Base-by-base conservation (phyloP, 1,140 invertebrate species). In the Drosophila aff. region DNA sequence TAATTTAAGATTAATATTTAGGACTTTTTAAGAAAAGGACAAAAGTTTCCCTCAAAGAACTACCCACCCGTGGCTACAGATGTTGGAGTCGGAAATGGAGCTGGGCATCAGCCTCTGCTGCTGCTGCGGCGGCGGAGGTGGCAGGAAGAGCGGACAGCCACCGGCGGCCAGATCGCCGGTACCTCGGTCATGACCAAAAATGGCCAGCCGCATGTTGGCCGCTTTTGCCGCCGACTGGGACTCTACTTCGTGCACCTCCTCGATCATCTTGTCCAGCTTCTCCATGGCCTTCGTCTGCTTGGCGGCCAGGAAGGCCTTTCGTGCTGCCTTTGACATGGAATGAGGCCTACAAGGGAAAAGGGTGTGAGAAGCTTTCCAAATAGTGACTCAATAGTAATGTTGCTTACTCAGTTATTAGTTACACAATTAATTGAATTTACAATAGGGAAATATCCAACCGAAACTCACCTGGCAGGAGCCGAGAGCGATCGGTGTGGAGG, bases 231-330 rank as follows among this genome's bases (percentile, higher is more conserved):
- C 68, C 2, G 79, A 79, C 31, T 90, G 86, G 2, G 89, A 85
- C 49, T 93, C 92, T 33, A 82, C 78, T 65, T 93, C 92, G n/a
- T 85, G 83, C 1, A 79, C 92, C 55, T 92, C 92, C 49, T 93
- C 92, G 60, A 93, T 92, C 92, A 93, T 93, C 73, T 92, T 90
- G 47, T 93, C 92, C 53, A 93, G 52, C 67, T 93, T 92, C 38
- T 93, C 92, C 63, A 93, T 92, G 21, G 92, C 92, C 55, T 92
- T 92, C 3, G 91, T 87, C 59, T 93, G 92, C 55, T 92, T 92
- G 21, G 92, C 91, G 1, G 89, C 91, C 65, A 92, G 69, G 58
- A 93, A 91, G 3, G 91, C 90, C 55, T 93, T 93, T 6, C 92
- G 79, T 8, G 89, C 91, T 21, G 92, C 86, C 62, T 93, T 93